Evolutionary conservation across 64 coral and sea anemone species (phyloP), one percentile per base, ranked within the genome.

Genomic region (Montipora capricornis): DNA sequence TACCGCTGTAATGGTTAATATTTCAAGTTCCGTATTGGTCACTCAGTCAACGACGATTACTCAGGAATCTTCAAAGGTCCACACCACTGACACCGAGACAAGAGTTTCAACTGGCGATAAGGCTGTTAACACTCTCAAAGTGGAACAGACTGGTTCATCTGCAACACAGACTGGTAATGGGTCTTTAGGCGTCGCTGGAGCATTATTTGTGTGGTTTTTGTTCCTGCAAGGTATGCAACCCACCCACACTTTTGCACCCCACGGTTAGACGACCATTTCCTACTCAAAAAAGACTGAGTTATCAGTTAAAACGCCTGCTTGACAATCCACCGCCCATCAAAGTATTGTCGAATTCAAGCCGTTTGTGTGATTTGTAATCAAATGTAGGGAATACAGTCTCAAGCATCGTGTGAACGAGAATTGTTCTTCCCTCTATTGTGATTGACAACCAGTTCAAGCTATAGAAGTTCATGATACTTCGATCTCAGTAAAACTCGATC

Each of bases 131-230:
- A 67, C 64, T n/a, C 45, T 22, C 1, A 15, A 70, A 49, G 82
- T 70, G 6, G 82, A 49, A n/a, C 44, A 71, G 17, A 64, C 6
- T 8, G 64, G 6, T 68, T 86, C 82, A 19, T n/a, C 82, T 47
- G 37, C 82, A 49, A 14, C 66, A 49, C 20, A 86, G 8, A 11
- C 64, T 51, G 66, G 5, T 3, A 64, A 11, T 71, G 47, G 66
- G n/a, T 86, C 82, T 22, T n/a, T 86, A 49, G 82, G 82, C 45
- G 68, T 86, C 11, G 45, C 82, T 48, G 82, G 82, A 9, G 8
- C 82, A 86, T 48, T 86, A 15, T 71, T 86, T 70, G 45, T 86
- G 66, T 86, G 82, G 82, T 49, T 86, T 47, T 86, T 86, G 60
- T 86, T 86, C 66, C 10, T 70, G 64, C 82, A 86, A 86, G 82